phyloP scores from a whole-genome alignment of 2,113 vertebrate species.

The Rhynchomys soricoides region DNA sequence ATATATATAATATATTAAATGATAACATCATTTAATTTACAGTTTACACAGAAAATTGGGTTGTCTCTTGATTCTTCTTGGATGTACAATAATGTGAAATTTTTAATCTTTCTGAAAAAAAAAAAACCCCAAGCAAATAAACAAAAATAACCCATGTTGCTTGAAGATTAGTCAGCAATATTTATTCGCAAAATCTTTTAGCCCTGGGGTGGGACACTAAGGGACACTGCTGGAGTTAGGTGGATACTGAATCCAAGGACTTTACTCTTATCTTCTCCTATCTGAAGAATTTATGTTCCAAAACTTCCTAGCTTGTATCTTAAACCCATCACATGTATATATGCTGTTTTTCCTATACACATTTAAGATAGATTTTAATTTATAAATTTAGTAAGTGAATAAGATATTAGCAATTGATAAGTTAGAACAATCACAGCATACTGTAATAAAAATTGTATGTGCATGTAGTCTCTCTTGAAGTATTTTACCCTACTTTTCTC shows the following conservation, averaged over 20 bases:
- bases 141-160: neutral
- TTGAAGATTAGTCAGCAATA: neutral
- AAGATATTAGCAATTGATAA: neutral
- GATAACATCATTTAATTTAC: neutral
- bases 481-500: neutral
- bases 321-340: too few species aligned
- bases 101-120: slow-evolving; percentile 21
- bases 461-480: neutral
- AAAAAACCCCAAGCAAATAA: neutral
- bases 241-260: neutral
- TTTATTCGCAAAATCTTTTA: slow-evolving; percentile 25
- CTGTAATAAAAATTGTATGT: neutral
- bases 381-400: neutral
- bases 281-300: neutral
- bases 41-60: neutral
- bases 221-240: neutral
- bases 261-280: neutral
- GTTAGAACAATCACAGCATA: neutral
- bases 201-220: neutral
- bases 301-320: neutral
- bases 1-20: too few species aligned
- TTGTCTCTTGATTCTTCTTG: neutral
- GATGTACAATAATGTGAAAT: neutral
- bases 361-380: neutral
- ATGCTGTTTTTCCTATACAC: neutral